Evolutionary conservation across 2,888 invertebrate species (phyloP), one percentile per base, ranked within the genome.

Genomic region (Dyspetes luteomarginatus): DNA sequence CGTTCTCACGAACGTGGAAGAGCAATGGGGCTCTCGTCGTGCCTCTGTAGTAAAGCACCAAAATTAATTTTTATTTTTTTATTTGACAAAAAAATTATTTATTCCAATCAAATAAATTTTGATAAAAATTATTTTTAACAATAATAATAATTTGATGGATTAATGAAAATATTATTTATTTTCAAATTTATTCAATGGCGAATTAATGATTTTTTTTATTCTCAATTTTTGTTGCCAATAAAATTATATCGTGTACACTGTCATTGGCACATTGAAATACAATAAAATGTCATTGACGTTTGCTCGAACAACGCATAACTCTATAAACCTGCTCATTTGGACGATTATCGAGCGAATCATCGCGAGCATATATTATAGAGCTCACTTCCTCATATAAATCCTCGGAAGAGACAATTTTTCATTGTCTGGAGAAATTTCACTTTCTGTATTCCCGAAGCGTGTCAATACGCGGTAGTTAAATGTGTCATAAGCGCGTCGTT

Each of bases 1-100:
- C 89, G 89, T 97, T 97, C 92, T 97, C 97, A 87, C 94, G 95
- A 0, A 96, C 95, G 83, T 95, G 95, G 86, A 97, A 97, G 81
- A 95, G 94, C 19, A 97, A 94, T 0, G 96, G 95, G 69, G 95
- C 94, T 87, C 95, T 94, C 58, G 94, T 94, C 74, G 95, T 94
- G 83, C 95, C 95, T 87, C 95, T 96, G 88, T 28, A 4, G 9
- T 2, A 2, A 26, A 41, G n/a, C n/a, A n/a, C n/a, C n/a, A n/a
- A n/a, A n/a, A n/a, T n/a, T n/a, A n/a, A n/a, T n/a, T n/a, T n/a
- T n/a, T n/a, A n/a, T n/a, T n/a, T n/a, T n/a, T n/a, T n/a, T n/a
- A n/a, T n/a, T n/a, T n/a, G n/a, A n/a, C n/a, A n/a, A n/a, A n/a
- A n/a, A n/a, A n/a, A n/a, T n/a, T n/a, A n/a, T n/a, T n/a, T n/a